These are phyloP conservation scores for Leiothrix lutea DNA, from an alignment of 2,113 vertebrate genomes.

Conservation along the genomic window DNA sequence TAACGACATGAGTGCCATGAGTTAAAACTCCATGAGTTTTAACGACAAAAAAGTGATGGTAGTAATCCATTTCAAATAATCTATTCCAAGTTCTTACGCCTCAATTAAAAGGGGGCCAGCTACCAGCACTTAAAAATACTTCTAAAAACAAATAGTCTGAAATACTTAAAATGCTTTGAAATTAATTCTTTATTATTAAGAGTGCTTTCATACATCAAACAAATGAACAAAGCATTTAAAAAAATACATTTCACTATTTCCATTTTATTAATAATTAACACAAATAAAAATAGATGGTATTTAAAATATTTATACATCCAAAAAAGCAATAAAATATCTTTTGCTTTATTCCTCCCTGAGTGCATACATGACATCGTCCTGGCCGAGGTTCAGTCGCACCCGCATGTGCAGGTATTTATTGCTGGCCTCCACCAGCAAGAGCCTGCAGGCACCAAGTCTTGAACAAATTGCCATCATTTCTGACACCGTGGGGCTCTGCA, in stretches of 20 bases:
- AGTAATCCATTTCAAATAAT: not conserved
- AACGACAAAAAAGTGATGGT: not conserved
- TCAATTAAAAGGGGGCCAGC: not conserved
- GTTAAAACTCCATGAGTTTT: not conserved
- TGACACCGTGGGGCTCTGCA: slow-evolving; percentile 80
- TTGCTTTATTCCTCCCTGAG: slow-evolving; percentile 79
- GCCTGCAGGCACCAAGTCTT: slow-evolving; percentile 83
- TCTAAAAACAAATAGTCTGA: not conserved
- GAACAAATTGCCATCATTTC: slow-evolving; percentile 83
- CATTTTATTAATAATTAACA: not conserved
- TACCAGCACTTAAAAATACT: not conserved
- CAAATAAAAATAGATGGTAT: not conserved
- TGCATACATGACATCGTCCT: slow-evolving; percentile 87
- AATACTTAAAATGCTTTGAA: not conserved
- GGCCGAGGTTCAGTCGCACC: slow-evolving; percentile 89
- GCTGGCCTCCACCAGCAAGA: slow-evolving; percentile 85
- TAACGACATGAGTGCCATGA: too few species aligned
- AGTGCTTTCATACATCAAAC: not conserved
- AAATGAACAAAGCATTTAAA: not conserved
- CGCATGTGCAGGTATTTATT: slow-evolving; percentile 82
- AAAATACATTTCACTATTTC: not conserved
- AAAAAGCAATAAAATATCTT: not conserved
- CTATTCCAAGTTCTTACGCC: not conserved
- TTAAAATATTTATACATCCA: not conserved
- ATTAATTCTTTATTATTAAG: slow-evolving; percentile 23